phyloP scores from a whole-genome alignment of 64 coral and sea anemone species.

The Stichodactyla helianthus region DNA sequence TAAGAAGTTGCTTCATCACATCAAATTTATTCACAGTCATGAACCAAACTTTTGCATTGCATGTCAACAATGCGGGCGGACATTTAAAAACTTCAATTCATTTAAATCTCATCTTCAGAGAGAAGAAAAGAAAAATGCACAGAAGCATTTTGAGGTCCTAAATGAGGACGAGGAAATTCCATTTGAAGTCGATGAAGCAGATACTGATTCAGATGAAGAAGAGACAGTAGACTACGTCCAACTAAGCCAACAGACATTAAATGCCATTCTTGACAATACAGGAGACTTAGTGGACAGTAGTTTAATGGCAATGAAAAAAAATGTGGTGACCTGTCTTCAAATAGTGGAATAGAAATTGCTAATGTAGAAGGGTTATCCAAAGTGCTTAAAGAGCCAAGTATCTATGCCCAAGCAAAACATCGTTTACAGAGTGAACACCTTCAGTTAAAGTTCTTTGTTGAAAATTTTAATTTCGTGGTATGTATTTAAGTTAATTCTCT shows the following conservation, averaged over 20 bases:
- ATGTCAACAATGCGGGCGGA: too few relatives aligned
- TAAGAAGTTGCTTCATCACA: too few relatives aligned
- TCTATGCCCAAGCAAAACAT: constrained; percentile 30
- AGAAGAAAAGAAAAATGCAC: constrained; percentile 24
- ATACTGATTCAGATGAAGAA: constrained; percentile 4
- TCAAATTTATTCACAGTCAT: too few relatives aligned
- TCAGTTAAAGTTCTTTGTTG: constrained; percentile 50
- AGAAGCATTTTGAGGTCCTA: not conserved
- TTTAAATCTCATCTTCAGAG: constrained; percentile 58
- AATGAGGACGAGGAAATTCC: not conserved
- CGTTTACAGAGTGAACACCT: constrained; percentile 34
- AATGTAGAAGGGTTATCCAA: constrained; percentile 32
- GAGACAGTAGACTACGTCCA: constrained; percentile 24
- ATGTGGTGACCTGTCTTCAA: constrained; percentile 25
- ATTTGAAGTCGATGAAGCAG: not conserved
- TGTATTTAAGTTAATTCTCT: constrained; percentile 16
- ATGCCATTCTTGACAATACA: constrained; percentile 26
- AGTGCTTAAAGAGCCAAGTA: constrained; percentile 22
- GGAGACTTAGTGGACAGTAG: constrained; percentile 30
- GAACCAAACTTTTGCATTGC: too few relatives aligned
- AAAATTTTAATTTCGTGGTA: constrained; percentile 60
- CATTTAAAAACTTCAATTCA: constrained; percentile 41
- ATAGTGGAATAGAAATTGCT: constrained; percentile 30
- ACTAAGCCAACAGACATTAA: constrained; percentile 40
- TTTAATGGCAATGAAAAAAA: constrained; percentile 22